A percentile compares a stretch with the other conserved stretches of the same genome.
Conservation (phyloP, 2,888 invertebrate species). For the Dicranocentrus wangi region DNA sequence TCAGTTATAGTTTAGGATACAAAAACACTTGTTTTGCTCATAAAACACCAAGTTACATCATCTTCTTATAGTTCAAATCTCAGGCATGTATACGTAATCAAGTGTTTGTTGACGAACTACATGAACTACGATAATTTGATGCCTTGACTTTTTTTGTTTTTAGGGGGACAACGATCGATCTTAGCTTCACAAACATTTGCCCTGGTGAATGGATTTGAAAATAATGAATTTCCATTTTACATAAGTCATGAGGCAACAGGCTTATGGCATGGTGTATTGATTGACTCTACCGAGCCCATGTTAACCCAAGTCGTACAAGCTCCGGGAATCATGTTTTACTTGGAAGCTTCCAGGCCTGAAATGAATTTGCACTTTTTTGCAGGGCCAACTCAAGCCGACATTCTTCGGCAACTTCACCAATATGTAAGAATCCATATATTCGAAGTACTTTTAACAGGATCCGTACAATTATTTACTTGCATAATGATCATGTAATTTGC, state of each 20-base stretch:
- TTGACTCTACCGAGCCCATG: conserved; percentile 78
- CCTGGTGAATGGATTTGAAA: conserved; percentile 67
- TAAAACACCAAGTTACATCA: no score
- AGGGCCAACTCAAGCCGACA: conserved; percentile 77
- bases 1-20: no score
- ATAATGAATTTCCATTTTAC: conserved; percentile 73
- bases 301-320: conserved; percentile 77
- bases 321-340: conserved; percentile 77
- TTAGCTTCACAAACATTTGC: conserved; percentile 53
- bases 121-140: no score
- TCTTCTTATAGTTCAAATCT: no score
- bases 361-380: conserved; percentile 77
- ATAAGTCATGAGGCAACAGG: conserved; percentile 75
- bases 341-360: conserved; percentile 59
- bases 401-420: conserved; percentile 75
- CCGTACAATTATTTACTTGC: no score
- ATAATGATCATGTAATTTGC: no score
- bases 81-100: no score
- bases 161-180: conserved; percentile 61
- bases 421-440: conserved; percentile 38
- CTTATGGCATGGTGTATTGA: conserved; percentile 78
- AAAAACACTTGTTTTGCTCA: no score
- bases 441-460: not conserved
- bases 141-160: no score
- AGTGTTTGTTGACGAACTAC: no score